Conservation (phyloP, 2,888 invertebrate genomes). For the Byasa hedistus region DNA sequence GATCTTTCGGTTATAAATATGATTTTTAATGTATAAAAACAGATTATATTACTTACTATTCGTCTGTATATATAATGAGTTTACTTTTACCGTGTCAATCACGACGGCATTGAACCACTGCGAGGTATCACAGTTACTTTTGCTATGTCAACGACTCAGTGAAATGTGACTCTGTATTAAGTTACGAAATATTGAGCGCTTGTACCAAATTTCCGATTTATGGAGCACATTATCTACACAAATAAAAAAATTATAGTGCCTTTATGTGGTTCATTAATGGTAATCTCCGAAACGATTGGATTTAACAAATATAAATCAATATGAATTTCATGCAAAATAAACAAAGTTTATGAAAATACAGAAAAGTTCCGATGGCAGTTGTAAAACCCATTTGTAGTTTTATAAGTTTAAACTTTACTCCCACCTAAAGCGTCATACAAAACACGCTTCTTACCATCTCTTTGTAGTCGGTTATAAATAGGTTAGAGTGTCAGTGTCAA, state of each 20-base stretch:
- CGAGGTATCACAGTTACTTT: neutral
- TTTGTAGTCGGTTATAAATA: neutral
- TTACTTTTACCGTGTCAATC: conserved; percentile 7
- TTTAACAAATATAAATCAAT: no score
- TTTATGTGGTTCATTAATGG: no score
- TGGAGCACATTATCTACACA: neutral
- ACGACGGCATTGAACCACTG: conserved; percentile 12
- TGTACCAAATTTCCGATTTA: neutral
- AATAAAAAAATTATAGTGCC: no score
- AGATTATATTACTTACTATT: conserved; percentile 7
- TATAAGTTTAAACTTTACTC: no score
- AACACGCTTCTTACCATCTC: neutral
- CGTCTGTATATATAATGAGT: neutral
- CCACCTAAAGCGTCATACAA: no score
- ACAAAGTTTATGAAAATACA: no score
- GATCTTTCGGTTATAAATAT: neutral
- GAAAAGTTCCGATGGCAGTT: no score
- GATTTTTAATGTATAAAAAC: neutral
- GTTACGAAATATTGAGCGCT: neutral
- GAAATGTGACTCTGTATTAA: conserved; percentile 4
- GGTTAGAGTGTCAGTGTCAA: no score
- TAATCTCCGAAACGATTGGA: no score
- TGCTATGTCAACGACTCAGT: neutral
- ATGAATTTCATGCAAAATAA: no score
- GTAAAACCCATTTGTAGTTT: no score